These are phyloP conservation scores for Schizotus pectinicornis DNA, from an alignment of 2,888 invertebrate species.

Conservation along the genomic window DNA sequence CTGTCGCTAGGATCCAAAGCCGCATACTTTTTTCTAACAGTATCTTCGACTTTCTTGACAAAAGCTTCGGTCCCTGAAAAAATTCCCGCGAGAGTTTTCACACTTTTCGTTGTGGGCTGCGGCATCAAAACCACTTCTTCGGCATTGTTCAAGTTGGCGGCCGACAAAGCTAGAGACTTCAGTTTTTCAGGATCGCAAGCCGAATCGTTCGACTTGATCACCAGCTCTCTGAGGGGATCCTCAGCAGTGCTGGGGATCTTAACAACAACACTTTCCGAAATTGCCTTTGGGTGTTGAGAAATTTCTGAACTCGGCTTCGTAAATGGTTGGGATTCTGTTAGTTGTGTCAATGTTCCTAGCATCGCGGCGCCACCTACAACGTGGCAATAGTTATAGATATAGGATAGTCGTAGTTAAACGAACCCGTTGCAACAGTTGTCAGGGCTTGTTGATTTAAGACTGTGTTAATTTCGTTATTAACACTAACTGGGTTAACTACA, in stretches of 20 bases:
- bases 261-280: conserved; percentile 10
- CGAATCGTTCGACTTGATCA: conserved; percentile 63
- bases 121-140: conserved; percentile 52
- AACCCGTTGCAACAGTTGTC: conserved; percentile 30
- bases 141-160: conserved; percentile 64
- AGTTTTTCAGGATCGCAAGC: conserved; percentile 59
- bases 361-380: conserved; percentile 35
- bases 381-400: too few relatives aligned
- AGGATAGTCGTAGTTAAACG: too few relatives aligned
- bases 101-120: conserved; percentile 39
- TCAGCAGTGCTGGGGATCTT: conserved; percentile 41
- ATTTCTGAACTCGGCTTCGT: conserved; percentile 13
- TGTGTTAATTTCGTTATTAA: conserved; percentile 5
- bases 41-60: conserved; percentile 54
- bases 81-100: conserved; percentile 55
- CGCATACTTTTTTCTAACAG: conserved; percentile 55
- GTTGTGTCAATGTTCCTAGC: conserved; percentile 50
- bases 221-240: conserved; percentile 71
- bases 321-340: conserved; percentile 46
- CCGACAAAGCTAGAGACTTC: conserved; percentile 66
- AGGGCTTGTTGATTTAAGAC: conserved; percentile 1
- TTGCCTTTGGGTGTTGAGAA: too few relatives aligned
- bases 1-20: conserved; percentile 68
- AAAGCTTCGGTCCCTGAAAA: conserved; percentile 55
- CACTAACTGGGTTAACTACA: background rate